Evolutionary conservation across 2,113 vertebrate genomes (phyloP).

Genomic region (Onychostruthus taczanowskii): DNA sequence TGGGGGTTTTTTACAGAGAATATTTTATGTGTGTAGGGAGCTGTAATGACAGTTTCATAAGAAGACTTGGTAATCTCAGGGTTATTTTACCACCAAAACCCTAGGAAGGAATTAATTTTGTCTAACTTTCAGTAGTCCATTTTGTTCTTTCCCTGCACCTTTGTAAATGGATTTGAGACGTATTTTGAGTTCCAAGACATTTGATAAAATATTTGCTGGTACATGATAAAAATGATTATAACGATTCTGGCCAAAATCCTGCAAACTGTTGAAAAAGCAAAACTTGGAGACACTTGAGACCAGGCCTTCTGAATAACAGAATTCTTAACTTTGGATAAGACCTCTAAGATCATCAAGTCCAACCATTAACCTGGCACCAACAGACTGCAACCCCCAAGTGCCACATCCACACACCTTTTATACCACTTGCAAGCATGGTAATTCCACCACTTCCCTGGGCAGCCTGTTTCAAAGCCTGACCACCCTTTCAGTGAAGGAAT

Average conservation of each 20-base stretch:
- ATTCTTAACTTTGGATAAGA: neutral
- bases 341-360: neutral
- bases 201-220: slow-evolving; percentile 49
- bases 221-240: neutral
- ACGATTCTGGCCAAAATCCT: neutral
- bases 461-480: neutral
- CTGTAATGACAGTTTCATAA: slow-evolving; percentile 43
- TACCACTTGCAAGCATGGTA: too few species aligned
- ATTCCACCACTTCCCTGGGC: neutral
- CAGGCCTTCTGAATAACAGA: neutral
- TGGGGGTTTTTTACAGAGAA: neutral
- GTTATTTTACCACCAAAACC: slow-evolving; percentile 30
- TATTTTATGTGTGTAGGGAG: slow-evolving; percentile 37
- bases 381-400: neutral
- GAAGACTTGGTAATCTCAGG: slow-evolving; percentile 5
- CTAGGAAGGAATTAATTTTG: slow-evolving; percentile 58
- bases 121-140: slow-evolving; percentile 37
- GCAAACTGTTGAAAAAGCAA: neutral
- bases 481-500: neutral
- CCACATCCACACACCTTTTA: neutral
- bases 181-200: slow-evolving; percentile 45
- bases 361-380: neutral
- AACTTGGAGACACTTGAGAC: neutral
- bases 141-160: neutral
- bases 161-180: slow-evolving; percentile 36